phyloP scores from a whole-genome alignment of 2,113 vertebrate genomes.

The Zeus faber region DNA sequence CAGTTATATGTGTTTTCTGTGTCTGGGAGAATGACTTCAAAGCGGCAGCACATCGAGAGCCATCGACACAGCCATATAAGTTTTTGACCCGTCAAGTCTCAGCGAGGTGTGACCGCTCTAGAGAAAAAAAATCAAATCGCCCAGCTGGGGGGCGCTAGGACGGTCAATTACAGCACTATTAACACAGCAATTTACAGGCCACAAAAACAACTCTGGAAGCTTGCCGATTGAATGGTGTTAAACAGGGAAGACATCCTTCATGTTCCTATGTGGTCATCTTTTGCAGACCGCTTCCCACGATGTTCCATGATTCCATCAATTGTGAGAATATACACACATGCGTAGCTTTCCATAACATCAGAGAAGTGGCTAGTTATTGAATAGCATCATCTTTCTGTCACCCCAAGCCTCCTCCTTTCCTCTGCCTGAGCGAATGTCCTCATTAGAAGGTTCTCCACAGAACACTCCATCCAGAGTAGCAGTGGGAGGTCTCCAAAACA shows the following conservation, averaged over 20 bases:
- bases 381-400: no score
- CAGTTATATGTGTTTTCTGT: no score
- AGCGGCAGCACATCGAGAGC: conserved; percentile 21
- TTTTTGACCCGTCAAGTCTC: conserved; percentile 30
- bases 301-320: no score
- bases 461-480: conserved; percentile 7
- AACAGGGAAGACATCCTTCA: conserved; percentile 15
- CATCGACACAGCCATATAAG: conserved; percentile 38
- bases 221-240: neutral
- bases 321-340: no score
- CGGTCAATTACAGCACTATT: no score
- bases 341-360: conserved; percentile 34
- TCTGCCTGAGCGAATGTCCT: conserved; percentile 21
- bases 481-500: no score
- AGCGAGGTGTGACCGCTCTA: conserved; percentile 19
- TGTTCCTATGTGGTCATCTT: conserved; percentile 1
- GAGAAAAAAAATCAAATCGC: conserved; percentile 15
- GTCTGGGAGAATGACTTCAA: no score
- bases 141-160: neutral
- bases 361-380: no score
- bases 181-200: neutral
- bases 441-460: conserved; percentile 26
- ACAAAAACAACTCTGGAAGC: neutral
- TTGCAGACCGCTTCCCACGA: no score
- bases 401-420: conserved; percentile 12